Percentiles rank a stretch among this genome's conserved stretches.
phyloP scores from a whole-genome alignment of 1,140 invertebrate genomes.

The Procambarus virginalis region DNA sequence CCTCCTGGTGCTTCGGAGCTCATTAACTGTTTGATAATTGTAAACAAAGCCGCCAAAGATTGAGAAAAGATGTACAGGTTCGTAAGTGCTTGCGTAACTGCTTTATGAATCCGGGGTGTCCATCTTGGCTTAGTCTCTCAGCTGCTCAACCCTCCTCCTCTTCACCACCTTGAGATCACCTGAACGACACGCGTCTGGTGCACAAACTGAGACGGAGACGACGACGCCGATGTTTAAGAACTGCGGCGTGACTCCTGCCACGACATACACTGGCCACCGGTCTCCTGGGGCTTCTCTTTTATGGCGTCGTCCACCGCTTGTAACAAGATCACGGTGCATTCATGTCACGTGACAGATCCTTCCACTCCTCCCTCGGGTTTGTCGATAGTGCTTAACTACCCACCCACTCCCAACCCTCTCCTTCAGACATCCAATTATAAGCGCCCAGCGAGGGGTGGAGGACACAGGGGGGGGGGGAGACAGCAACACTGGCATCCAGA shows the following conservation, averaged over 20 bases:
- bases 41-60: too few relatives aligned
- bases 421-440: conserved; percentile 53
- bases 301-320: conserved; percentile 24
- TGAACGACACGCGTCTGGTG: too few relatives aligned
- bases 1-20: too few relatives aligned
- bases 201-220: not conserved
- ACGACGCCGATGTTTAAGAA: not conserved
- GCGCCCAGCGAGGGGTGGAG: not conserved
- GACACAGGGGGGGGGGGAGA: not conserved
- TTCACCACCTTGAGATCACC: too few relatives aligned
- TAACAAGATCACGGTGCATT: conserved; percentile 41
- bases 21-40: too few relatives aligned
- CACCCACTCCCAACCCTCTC: not conserved
- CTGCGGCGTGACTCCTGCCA: not conserved
- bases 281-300: conserved; percentile 33
- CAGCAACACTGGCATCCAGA: conserved; percentile 33
- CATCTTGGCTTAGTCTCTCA: too few relatives aligned
- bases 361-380: not conserved
- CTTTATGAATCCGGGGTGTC: too few relatives aligned
- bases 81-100: too few relatives aligned
- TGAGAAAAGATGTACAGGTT: too few relatives aligned
- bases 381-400: conserved; percentile 34
- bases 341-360: conserved; percentile 35
- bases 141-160: too few relatives aligned
- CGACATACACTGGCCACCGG: conserved; percentile 21